Percentiles rank a stretch among this genome's conserved stretches.
Conservation (phyloP, 2,113 vertebrate species). For the Propithecus coquereli region DNA sequence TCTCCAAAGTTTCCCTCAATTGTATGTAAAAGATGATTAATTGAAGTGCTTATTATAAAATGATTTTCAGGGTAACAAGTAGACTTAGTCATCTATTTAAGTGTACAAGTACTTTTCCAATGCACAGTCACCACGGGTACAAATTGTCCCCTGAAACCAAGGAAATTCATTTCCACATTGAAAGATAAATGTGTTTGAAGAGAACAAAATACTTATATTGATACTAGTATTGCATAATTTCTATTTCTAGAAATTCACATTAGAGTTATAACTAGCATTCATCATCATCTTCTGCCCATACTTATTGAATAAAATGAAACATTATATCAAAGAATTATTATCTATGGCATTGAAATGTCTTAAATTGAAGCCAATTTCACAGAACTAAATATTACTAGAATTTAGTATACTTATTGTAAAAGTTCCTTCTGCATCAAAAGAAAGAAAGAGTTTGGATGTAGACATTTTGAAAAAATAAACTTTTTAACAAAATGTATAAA, state of each 20-base stretch:
- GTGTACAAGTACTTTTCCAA: neutral
- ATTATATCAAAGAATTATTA: neutral
- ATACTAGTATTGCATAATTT: neutral
- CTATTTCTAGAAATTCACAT: neutral
- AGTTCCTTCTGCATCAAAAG: neutral
- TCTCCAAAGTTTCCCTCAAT: neutral
- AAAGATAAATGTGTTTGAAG: neutral
- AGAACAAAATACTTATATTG: neutral
- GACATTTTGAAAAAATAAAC: neutral
- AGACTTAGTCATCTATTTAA: neutral
- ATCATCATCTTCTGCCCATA: neutral
- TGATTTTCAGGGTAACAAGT: neutral
- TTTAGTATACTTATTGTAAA: neutral
- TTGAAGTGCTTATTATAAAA: conserved; percentile 14
- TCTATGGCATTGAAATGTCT: neutral
- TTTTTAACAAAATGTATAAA: neutral
- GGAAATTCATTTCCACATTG: neutral
- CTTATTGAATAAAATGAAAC: neutral
- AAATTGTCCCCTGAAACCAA: neutral
- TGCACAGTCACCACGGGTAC: neutral
- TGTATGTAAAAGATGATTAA: neutral
- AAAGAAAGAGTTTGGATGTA: neutral
- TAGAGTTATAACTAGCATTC: neutral
- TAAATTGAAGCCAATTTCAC: neutral
- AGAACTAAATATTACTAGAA: neutral